These are phyloP conservation scores for Zygaena filipendulae DNA, from an alignment of 2,888 invertebrate genomes.

Conservation along the genomic window DNA sequence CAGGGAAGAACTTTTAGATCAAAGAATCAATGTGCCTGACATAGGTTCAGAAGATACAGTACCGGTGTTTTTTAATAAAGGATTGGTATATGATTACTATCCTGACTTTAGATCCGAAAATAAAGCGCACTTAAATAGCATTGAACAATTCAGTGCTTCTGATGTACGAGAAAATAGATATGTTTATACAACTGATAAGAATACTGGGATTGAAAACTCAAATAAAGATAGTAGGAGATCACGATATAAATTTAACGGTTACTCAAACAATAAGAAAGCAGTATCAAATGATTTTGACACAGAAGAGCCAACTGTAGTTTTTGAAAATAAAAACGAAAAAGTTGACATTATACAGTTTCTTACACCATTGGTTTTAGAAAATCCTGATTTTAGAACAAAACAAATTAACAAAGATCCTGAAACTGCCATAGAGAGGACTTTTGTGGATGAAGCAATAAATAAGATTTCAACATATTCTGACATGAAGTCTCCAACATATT, in stretches of 20 bases:
- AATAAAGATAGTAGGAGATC: slow-evolving; percentile 10
- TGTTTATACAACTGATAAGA: slow-evolving; percentile 31
- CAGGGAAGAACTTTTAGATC: too few species aligned
- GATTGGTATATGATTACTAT: slow-evolving; percentile 40
- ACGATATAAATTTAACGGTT: too few species aligned
- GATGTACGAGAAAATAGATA: slow-evolving; percentile 30
- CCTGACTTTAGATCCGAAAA: slow-evolving; percentile 39
- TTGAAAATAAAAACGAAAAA: slow-evolving; percentile 7
- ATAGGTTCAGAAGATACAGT: slow-evolving; percentile 23
- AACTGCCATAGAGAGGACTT: slow-evolving; percentile 7
- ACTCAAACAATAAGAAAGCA: slow-evolving; percentile 9
- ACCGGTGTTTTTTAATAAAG: slow-evolving; percentile 22
- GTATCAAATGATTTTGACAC: slow-evolving; percentile 12
- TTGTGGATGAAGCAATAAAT: slow-evolving; percentile 9
- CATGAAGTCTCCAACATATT: slow-evolving; percentile 14
- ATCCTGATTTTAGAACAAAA: slow-evolving; percentile 38
- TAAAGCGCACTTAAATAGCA: slow-evolving; percentile 23
- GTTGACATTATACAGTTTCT: slow-evolving; percentile 23
- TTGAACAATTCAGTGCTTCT: slow-evolving; percentile 25
- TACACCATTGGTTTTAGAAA: slow-evolving; percentile 32
- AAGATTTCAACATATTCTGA: slow-evolving; percentile 23
- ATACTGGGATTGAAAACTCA: slow-evolving; percentile 9
- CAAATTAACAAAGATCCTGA: slow-evolving; percentile 24
- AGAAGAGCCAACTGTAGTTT: slow-evolving; percentile 8
- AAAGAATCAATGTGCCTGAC: too few species aligned